Evolutionary conservation across 2,113 vertebrate species (phyloP), one percentile per base, ranked within the genome.

Genomic region (Struthidea cinerea): DNA sequence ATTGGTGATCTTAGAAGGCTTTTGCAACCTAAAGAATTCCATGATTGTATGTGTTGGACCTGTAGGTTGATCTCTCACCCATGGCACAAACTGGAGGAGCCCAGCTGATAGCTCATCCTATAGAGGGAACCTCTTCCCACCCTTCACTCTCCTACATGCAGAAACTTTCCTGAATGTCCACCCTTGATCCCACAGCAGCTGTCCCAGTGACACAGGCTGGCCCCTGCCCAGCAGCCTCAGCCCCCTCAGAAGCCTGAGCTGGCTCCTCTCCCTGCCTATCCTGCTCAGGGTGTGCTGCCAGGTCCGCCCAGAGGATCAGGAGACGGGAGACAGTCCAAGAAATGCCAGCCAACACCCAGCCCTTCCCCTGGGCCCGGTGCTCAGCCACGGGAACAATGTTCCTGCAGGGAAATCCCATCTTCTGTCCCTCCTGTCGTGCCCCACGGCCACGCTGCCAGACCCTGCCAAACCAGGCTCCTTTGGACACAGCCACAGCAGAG

Each of bases 401-500:
- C 14, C 89, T 41, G 73, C 64, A 37, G 81, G 69, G 65, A 88
- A 91, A 76, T 37, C 70, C 67, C 39, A n/a, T 27, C 42, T 80
- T 50, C 52, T 77, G 28, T 7, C 17, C 26, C 41, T 74, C 4
- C 2, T 42, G 82, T 75, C 49, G 61, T n/a, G 37, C 46, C 55
- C 59, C 46, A 71, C 0, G 0, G 79, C 24, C 37, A 42, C 4
- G 0, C 53, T 52, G 79, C 46, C 11, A 1, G 22, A 44, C 44
- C 37, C 57, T 60, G 53, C 80, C 4, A 1, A 20, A 77, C 53
- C 2, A 3, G 63, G 46, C 37, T 80, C 22, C 32, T 61, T 39
- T 5, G 2, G 35, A 7, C 75, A 61, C 0, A 0, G 47, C 9
- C 4, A 1, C 1, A 1, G 44, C 30, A 1, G 53, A 83, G 85